A percentile compares a stretch with the other conserved stretches of the same genome.
Conservation (phyloP, 2,888 invertebrate species). For the Palloptera scutellata region DNA sequence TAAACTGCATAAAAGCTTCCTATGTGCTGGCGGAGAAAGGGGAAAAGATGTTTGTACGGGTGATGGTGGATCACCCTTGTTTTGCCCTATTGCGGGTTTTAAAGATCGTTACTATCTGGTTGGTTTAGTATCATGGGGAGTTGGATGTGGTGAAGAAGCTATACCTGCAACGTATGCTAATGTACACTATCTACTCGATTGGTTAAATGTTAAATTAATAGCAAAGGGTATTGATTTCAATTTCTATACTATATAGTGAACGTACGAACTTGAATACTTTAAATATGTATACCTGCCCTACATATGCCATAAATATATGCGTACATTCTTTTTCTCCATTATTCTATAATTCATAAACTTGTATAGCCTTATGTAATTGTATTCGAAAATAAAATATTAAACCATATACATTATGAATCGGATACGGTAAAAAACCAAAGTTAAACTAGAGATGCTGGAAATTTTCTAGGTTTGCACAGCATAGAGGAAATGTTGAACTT, state of each 20-base stretch:
- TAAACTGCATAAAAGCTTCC: constrained; percentile 72
- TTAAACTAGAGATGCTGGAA: too few relatives aligned
- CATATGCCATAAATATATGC: too few relatives aligned
- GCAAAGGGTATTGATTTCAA: constrained; percentile 40
- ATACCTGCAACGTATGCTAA: constrained; percentile 81
- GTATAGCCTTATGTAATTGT: too few relatives aligned
- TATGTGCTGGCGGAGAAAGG: constrained; percentile 80
- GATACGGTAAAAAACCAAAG: too few relatives aligned
- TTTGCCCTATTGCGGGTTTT: constrained; percentile 70
- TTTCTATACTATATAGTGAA: constrained; percentile 42
- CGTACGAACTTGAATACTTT: too few relatives aligned
- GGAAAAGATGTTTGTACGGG: constrained; percentile 78
- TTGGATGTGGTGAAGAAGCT: constrained; percentile 74
- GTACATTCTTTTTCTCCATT: too few relatives aligned
- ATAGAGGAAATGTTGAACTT: too few relatives aligned
- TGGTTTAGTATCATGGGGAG: constrained; percentile 85
- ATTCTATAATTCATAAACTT: too few relatives aligned
- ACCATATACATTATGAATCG: too few relatives aligned
- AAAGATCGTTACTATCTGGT: constrained; percentile 54
- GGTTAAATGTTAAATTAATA: constrained; percentile 72
- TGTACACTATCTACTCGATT: constrained; percentile 70
- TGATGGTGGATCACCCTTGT: constrained; percentile 82
- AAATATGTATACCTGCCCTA: too few relatives aligned
- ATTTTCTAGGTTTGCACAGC: too few relatives aligned
- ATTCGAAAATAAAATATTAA: too few relatives aligned